A percentile compares a stretch with the other conserved stretches of the same genome.
phyloP scores from a whole-genome alignment of 2,888 invertebrate species.

The Sceliomorpha sp. region DNA sequence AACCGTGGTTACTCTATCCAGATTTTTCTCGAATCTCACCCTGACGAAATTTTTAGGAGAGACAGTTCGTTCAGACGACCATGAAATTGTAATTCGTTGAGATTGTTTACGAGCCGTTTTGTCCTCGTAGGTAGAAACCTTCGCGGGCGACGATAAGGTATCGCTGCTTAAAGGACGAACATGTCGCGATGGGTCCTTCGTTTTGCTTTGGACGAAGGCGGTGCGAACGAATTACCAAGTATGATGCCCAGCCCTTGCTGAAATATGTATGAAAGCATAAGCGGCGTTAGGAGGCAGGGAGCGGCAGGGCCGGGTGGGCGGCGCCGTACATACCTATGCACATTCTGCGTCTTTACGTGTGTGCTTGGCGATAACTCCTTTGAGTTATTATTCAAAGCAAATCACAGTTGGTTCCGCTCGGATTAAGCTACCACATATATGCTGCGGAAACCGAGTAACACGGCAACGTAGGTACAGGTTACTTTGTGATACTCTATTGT shows the following conservation, averaged over 20 bases:
- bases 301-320: conserved; percentile 51
- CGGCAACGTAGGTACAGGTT: conserved; percentile 33
- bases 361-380: conserved; percentile 62
- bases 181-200: conserved; percentile 40
- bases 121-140: conserved; percentile 25
- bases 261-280: conserved; percentile 77
- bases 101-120: conserved; percentile 32
- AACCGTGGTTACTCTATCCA: too few relatives aligned
- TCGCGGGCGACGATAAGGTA: conserved; percentile 14
- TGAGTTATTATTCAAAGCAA: conserved; percentile 78
- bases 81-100: conserved; percentile 11
- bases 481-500: conserved; percentile 25
- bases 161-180: conserved; percentile 42
- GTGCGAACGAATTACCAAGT: conserved; percentile 71
- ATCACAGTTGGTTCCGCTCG: conserved; percentile 64
- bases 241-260: conserved; percentile 67
- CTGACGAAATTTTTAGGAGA: too few relatives aligned
- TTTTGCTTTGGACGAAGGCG: conserved; percentile 51
- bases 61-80: too few relatives aligned
- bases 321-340: conserved; percentile 43
- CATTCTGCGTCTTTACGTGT: conserved; percentile 44
- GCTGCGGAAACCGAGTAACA: conserved; percentile 54
- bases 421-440: conserved; percentile 69
- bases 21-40: too few relatives aligned
- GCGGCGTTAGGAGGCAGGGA: conserved; percentile 59